Evolutionary conservation across 2,113 vertebrate species (phyloP).

Genomic region (Callospermophilus lateralis): DNA sequence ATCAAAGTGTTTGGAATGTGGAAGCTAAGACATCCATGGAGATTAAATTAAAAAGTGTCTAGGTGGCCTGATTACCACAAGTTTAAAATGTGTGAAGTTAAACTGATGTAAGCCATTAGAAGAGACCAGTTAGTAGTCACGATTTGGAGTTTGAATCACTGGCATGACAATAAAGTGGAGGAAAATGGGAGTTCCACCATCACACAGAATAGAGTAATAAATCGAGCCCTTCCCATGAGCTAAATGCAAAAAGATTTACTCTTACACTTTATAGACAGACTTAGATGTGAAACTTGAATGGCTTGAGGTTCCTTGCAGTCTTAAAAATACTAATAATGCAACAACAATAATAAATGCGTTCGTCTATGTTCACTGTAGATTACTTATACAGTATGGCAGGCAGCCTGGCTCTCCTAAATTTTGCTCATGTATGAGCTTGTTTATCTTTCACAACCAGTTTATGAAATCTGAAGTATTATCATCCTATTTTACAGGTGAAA

Average conservation of each 20-base stretch:
- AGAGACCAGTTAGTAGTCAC: neutral
- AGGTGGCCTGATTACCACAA: conserved; percentile 57
- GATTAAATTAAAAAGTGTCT: conserved; percentile 69
- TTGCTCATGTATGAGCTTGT: neutral
- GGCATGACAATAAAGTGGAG: neutral
- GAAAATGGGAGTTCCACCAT: neutral
- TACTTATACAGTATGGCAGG: neutral
- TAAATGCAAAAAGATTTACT: neutral
- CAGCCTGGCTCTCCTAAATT: neutral
- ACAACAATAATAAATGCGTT: neutral
- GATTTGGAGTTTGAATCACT: neutral
- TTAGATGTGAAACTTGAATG: neutral
- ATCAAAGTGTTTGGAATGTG: fast-evolving
- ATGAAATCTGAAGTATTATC: neutral
- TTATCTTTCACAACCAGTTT: neutral
- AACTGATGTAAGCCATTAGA: conserved; percentile 37
- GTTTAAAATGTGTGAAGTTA: conserved; percentile 50
- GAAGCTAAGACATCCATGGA: neutral
- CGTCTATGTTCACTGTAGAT: neutral
- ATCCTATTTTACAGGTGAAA: neutral
- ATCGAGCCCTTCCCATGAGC: neutral
- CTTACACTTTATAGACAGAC: neutral
- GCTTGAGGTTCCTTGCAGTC: neutral
- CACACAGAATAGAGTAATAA: neutral
- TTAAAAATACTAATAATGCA: conserved; percentile 26